Evolutionary conservation across 2,113 vertebrate species (phyloP).

Genomic region (Leptocoma aspasia): DNA sequence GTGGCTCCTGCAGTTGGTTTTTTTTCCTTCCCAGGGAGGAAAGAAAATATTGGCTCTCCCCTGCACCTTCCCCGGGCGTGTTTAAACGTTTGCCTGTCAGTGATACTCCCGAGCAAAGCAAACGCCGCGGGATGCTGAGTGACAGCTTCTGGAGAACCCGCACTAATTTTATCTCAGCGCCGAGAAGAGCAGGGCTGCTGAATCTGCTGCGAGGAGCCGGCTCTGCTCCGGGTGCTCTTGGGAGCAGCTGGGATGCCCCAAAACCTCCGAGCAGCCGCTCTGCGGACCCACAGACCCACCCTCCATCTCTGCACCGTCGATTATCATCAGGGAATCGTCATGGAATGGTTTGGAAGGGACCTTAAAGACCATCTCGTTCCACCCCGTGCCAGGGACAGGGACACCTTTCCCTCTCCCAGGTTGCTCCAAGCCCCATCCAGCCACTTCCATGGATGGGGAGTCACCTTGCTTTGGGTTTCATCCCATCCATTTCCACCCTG

Average conservation of each 20-base stretch:
- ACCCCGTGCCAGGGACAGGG: no score
- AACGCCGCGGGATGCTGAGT: background rate
- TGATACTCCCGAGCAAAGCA: slow-evolving; percentile 3
- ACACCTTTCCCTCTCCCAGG: background rate
- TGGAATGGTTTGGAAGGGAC: background rate
- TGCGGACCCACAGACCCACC: background rate
- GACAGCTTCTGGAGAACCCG: background rate
- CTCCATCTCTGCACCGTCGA: background rate
- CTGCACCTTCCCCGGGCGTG: background rate
- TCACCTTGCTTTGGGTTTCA: background rate
- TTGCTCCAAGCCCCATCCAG: background rate
- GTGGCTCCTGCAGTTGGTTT: background rate
- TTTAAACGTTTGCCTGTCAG: background rate
- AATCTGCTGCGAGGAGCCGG: background rate
- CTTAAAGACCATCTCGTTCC: background rate
- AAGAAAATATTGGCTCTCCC: background rate
- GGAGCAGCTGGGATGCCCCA: background rate
- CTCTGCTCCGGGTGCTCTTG: accelerated
- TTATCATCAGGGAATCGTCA: background rate
- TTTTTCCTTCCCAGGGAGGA: background rate
- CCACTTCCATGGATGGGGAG: accelerated
- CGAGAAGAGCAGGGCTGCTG: background rate
- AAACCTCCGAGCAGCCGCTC: accelerated
- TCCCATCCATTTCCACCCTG: background rate
- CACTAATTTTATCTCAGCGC: background rate